Percentiles rank a stretch among this genome's conserved stretches.
Conservation (phyloP, 2,888 invertebrate genomes). For the Cordilura impudica region DNA sequence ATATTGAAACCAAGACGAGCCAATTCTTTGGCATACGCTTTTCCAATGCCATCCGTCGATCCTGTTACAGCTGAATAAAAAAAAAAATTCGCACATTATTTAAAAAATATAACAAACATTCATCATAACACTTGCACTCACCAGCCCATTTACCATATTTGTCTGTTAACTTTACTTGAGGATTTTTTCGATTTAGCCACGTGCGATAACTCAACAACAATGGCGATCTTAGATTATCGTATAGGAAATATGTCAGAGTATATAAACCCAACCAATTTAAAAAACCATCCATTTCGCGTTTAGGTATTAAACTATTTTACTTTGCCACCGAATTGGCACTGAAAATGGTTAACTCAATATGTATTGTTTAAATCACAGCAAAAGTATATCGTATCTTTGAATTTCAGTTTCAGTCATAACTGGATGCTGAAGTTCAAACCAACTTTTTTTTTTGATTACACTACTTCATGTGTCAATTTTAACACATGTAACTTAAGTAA, state of each 20-base stretch:
- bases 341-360: no score
- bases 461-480: not conserved
- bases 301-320: no score
- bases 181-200: constrained; percentile 80
- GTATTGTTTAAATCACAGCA: no score
- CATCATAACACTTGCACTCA: constrained; percentile 77
- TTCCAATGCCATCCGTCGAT: constrained; percentile 93
- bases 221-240: constrained; percentile 81
- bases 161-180: constrained; percentile 80
- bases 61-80: constrained; percentile 85
- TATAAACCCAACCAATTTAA: constrained; percentile 80
- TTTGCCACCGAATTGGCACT: no score
- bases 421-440: no score
- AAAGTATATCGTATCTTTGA: no score
- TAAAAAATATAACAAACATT: not conserved
- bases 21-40: constrained; percentile 88
- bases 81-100: not conserved
- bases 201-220: constrained; percentile 77
- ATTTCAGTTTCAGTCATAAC: no score
- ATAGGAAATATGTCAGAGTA: constrained; percentile 78
- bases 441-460: not conserved
- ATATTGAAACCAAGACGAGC: constrained; percentile 87
- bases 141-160: constrained; percentile 91
- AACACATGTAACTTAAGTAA: not conserved
- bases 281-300: constrained; percentile 54